These are phyloP conservation scores for Serinus canaria DNA, from an alignment of 2,113 vertebrate genomes.

Conservation along the genomic window DNA sequence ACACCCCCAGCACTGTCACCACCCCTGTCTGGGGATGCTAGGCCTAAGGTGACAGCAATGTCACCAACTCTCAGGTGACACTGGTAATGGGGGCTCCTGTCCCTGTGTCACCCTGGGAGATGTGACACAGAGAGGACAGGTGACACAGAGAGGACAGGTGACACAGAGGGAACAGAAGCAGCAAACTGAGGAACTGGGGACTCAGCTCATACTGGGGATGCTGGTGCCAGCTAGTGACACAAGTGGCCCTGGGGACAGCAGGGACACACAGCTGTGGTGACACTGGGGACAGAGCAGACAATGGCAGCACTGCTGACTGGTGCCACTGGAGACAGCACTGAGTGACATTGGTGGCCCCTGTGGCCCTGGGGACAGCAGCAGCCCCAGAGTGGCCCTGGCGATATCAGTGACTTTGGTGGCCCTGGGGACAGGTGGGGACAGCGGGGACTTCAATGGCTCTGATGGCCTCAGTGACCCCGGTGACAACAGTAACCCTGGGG, in stretches of 20 bases:
- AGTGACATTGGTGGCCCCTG: not conserved
- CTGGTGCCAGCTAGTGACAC: not conserved
- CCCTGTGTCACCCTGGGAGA: not conserved
- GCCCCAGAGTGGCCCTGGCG: too few species aligned
- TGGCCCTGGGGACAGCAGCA: too few species aligned
- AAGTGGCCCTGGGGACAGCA: not conserved
- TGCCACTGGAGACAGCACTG: not conserved
- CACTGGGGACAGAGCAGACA: not conserved
- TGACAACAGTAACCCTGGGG: too few species aligned
- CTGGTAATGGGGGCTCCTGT: not conserved
- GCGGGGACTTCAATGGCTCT: not conserved
- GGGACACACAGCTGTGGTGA: not conserved
- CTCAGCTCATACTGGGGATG: not conserved
- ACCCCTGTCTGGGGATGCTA: rapidly evolving
- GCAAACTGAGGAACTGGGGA: not conserved
- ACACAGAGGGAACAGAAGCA: not conserved
- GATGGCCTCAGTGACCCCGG: too few species aligned
- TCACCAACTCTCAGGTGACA: not conserved
- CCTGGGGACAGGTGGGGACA: not conserved
- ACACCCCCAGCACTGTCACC: not conserved
- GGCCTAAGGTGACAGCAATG: rapidly evolving
- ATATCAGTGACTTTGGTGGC: too few species aligned
- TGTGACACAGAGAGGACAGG: not conserved
- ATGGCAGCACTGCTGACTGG: not conserved
- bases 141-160: not conserved